A percentile compares a stretch with the other conserved stretches of the same genome.
Evolutionary conservation across 2,113 vertebrate species (phyloP).

Genomic region (Thymallus thymallus): DNA sequence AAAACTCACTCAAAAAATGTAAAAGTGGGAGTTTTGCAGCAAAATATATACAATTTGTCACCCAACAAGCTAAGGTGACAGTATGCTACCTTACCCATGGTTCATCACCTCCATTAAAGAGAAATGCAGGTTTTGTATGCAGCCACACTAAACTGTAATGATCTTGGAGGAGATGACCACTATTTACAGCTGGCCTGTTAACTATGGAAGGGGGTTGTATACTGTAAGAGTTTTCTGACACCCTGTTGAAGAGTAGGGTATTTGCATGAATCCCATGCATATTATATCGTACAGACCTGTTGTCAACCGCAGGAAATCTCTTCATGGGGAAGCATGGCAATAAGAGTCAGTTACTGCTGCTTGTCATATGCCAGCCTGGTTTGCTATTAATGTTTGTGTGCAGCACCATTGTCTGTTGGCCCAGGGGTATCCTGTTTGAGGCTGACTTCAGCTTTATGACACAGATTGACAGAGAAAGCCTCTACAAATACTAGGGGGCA

Average conservation of each 20-base stretch:
- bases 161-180: conserved; percentile 55
- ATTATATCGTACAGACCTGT: conserved; percentile 62
- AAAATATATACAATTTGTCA: neutral
- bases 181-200: conserved; percentile 53
- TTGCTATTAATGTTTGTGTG: conserved; percentile 61
- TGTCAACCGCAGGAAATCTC: conserved; percentile 59
- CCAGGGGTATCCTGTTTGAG: conserved; percentile 52
- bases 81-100: neutral
- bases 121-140: conserved; percentile 59
- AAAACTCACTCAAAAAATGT: conserved; percentile 52
- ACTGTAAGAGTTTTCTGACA: conserved; percentile 57
- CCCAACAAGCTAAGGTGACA: neutral
- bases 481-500: conserved; percentile 31
- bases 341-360: conserved; percentile 68
- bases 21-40: conserved; percentile 5
- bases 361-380: conserved; percentile 61
- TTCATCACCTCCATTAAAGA: conserved; percentile 40
- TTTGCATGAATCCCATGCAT: conserved; percentile 66
- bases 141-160: conserved; percentile 64
- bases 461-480: conserved; percentile 25
- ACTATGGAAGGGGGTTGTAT: conserved; percentile 62
- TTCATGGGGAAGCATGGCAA: conserved; percentile 58
- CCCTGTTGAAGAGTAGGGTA: conserved; percentile 50
- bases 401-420: conserved; percentile 53
- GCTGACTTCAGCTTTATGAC: conserved; percentile 49